Conservation (phyloP, 37 sponge, comb jelly and placozoan genomes). For the Hexactinellida sp. region DNA sequence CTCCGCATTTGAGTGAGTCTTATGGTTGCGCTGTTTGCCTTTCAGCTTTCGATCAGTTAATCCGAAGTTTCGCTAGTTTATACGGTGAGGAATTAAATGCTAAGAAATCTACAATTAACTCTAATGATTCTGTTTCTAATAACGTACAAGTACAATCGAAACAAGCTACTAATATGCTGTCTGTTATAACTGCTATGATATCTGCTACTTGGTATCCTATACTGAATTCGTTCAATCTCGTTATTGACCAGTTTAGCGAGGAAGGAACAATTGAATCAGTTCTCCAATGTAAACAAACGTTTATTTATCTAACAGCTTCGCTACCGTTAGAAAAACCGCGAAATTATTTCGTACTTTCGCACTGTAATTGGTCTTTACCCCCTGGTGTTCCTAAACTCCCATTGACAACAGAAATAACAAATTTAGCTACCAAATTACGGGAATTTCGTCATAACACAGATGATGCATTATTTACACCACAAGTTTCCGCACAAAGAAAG, state of each 20-base stretch:
- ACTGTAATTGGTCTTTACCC: slow-evolving; percentile 81
- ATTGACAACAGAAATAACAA: not conserved
- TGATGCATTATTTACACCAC: not conserved
- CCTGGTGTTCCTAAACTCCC: slow-evolving; percentile 31
- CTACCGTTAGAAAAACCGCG: slow-evolving; percentile 46
- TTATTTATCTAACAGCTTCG: slow-evolving; percentile 61
- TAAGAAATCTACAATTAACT: not conserved
- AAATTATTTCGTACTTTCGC: slow-evolving; percentile 75
- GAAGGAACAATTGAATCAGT: slow-evolving; percentile 53
- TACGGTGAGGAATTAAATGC: slow-evolving; percentile 16
- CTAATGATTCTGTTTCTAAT: not conserved
- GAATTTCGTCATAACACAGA: slow-evolving; percentile 7
- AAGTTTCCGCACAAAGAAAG: slow-evolving; percentile 36
- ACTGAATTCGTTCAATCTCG: not conserved
- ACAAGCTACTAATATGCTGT: not conserved
- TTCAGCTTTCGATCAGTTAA: not conserved
- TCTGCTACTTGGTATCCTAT: not conserved
- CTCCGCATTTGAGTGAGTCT: not conserved
- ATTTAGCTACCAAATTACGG: not conserved
- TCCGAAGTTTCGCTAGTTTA: not conserved
- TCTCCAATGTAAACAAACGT: slow-evolving; percentile 54
- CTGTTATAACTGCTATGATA: not conserved
- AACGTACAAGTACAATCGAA: not conserved
- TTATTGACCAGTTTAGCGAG: slow-evolving; percentile 27
- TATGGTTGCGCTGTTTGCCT: slow-evolving; percentile 15